These are phyloP conservation scores for Nothocercus julius DNA, from an alignment of 2,113 vertebrate genomes.

Conservation along the genomic window DNA sequence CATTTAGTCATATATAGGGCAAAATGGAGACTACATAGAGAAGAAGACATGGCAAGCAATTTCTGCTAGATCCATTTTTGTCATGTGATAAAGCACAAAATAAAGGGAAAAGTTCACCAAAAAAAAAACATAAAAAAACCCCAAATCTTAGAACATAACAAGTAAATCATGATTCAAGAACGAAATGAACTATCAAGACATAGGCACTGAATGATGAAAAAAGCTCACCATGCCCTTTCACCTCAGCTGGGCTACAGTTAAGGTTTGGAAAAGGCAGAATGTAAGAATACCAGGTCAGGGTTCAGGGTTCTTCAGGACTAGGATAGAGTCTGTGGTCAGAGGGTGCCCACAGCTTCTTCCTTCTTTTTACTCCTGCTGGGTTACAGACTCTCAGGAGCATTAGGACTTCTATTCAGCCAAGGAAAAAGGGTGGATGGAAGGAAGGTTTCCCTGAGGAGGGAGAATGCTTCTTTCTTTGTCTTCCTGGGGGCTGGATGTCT, in stretches of 20 bases:
- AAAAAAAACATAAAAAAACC: neutral
- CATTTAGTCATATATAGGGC: neutral
- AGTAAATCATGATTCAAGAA: neutral
- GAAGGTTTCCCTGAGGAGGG: neutral
- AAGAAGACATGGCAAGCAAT: neutral
- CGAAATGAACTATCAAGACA: neutral
- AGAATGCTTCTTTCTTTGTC: neutral
- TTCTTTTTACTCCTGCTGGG: neutral
- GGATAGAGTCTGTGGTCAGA: neutral
- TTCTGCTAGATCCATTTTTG: neutral
- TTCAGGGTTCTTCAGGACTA: neutral
- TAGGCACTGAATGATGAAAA: neutral
- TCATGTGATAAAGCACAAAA: neutral
- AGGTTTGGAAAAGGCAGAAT: neutral
- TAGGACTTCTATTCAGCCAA: neutral
- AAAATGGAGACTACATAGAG: neutral
- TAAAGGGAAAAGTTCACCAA: neutral
- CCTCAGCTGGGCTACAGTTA: neutral
- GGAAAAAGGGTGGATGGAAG: neutral
- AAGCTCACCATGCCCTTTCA: neutral
- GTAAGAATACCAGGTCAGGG: neutral
- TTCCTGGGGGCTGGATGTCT: neutral
- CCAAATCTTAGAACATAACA: neutral
- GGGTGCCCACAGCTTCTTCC: neutral
- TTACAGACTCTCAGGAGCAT: neutral